Evolutionary conservation across 64 coral and sea anemone species (phyloP).

Genomic region (Porites australiensis): DNA sequence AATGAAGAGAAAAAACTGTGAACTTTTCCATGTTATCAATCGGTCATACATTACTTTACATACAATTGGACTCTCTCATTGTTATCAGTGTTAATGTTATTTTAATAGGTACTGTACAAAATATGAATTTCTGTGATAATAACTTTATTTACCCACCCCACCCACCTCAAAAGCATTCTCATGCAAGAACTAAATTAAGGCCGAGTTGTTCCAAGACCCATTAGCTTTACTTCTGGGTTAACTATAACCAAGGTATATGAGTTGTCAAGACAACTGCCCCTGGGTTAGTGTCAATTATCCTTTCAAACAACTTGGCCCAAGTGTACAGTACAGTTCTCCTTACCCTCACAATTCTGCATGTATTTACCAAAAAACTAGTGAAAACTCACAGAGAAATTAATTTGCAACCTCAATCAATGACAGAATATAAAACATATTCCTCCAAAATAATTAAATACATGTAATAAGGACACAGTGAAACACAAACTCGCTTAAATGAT

Average conservation of each 20-base stretch:
- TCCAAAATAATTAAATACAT: not conserved
- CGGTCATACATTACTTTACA: slow-evolving; percentile 18
- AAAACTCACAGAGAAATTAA: not conserved
- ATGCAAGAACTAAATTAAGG: not conserved
- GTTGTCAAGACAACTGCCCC: too few relatives aligned
- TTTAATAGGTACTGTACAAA: slow-evolving; percentile 60
- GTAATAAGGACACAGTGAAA: too few relatives aligned
- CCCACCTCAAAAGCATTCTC: slow-evolving; percentile 1
- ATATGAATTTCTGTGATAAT: slow-evolving; percentile 36
- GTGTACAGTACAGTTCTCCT: not conserved
- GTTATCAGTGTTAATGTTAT: not conserved
- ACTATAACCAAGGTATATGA: too few relatives aligned
- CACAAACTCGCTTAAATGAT: too few relatives aligned
- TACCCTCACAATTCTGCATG: not conserved
- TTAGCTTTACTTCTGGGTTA: too few relatives aligned
- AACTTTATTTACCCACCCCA: slow-evolving; percentile 26
- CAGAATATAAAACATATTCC: not conserved
- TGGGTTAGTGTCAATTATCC: too few relatives aligned
- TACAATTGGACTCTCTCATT: slow-evolving; percentile 15
- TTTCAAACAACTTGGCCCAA: too few relatives aligned
- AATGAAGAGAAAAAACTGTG: not conserved
- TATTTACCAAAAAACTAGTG: not conserved
- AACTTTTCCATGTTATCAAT: slow-evolving; percentile 26
- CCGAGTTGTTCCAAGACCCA: too few relatives aligned
- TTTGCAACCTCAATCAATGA: not conserved